Percentiles rank a stretch among this genome's conserved stretches.
These are phyloP conservation scores for Galago senegalensis DNA, from an alignment of 2,797 vertebrate species.

Conservation along the genomic window DNA sequence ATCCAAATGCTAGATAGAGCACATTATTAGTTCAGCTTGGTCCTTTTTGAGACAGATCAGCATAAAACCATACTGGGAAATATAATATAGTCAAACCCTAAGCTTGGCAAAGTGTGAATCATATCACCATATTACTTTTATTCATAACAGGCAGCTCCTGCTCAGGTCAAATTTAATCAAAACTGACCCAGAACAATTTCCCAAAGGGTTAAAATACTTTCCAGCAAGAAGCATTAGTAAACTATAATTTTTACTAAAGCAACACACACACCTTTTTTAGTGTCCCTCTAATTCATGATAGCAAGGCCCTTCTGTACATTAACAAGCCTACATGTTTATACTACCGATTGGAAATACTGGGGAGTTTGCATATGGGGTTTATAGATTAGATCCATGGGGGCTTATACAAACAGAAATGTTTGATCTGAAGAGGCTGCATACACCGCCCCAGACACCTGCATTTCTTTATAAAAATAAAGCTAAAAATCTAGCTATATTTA, in stretches of 20 bases:
- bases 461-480: constrained; percentile 65
- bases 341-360: constrained; percentile 42
- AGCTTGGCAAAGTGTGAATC: constrained; percentile 14
- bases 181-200: constrained; percentile 47
- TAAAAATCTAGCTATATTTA: constrained; percentile 69
- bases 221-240: neutral
- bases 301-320: constrained; percentile 32
- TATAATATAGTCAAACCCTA: neutral
- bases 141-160: neutral
- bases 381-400: neutral
- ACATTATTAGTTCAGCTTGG: constrained; percentile 28
- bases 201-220: constrained; percentile 40
- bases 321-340: constrained; percentile 63
- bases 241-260: constrained; percentile 38
- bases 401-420: constrained; percentile 64
- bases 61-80: constrained; percentile 22
- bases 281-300: constrained; percentile 5
- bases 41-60: constrained; percentile 50
- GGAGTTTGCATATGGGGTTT: neutral
- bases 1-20: constrained; percentile 38
- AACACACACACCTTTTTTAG: neutral
- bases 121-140: neutral
- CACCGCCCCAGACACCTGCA: neutral
- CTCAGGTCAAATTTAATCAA: neutral
- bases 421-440: constrained; percentile 61